Conservation (phyloP, 2,888 invertebrate species). For the Catocala fraxini region DNA sequence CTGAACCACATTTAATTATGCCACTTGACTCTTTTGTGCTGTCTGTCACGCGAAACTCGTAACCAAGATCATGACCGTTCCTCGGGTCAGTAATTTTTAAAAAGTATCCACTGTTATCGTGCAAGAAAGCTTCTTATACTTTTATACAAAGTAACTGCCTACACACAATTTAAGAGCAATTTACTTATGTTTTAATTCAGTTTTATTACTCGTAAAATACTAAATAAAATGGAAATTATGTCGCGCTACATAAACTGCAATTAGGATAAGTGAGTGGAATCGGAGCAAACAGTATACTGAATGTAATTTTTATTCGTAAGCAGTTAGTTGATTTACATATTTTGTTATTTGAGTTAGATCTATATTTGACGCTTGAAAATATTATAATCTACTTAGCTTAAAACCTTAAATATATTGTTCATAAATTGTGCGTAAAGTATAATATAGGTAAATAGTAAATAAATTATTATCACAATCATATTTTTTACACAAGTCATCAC, state of each 20-base stretch:
- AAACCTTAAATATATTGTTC: no score
- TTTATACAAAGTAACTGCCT: slow-evolving; percentile 40
- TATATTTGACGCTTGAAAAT: slow-evolving; percentile 16
- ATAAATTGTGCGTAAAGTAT: no score
- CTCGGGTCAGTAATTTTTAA: slow-evolving; percentile 27
- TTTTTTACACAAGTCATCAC: no score
- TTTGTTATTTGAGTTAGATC: slow-evolving; percentile 22
- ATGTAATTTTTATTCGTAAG: slow-evolving; percentile 44
- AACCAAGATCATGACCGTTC: slow-evolving; percentile 39
- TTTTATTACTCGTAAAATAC: slow-evolving; percentile 68
- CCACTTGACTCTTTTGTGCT: slow-evolving; percentile 54
- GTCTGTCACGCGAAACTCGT: slow-evolving; percentile 44
- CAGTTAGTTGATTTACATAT: slow-evolving; percentile 43
- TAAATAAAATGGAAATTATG: slow-evolving; percentile 64
- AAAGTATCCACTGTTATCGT: slow-evolving; percentile 31
- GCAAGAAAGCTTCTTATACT: slow-evolving; percentile 23
- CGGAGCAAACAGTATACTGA: slow-evolving; percentile 60
- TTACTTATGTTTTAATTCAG: slow-evolving; percentile 50
- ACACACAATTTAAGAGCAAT: slow-evolving; percentile 49
- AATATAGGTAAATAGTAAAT: no score
- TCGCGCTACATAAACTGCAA: slow-evolving; percentile 58
- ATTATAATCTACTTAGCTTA: not conserved
- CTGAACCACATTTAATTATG: slow-evolving; percentile 56
- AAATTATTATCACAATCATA: no score
- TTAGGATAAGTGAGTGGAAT: slow-evolving; percentile 65